A percentile compares a stretch with the other conserved stretches of the same genome.
Conservation (phyloP, 2,113 vertebrate species). For the Mus musculus region GRCm39 chr13:36892001-36892500, state of each 20-base stretch:
- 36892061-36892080: slow-evolving; percentile 54
- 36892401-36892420: background rate
- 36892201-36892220: background rate
- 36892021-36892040: slow-evolving; percentile 54
- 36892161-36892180: slow-evolving; percentile 62
- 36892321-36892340: slow-evolving; percentile 41
- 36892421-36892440: no score
- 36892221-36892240: slow-evolving; percentile 20
- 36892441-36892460: no score
- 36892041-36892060: slow-evolving; percentile 50
- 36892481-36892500: background rate
- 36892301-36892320: background rate
- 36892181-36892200: slow-evolving; percentile 63
- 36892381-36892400: background rate
- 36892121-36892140: slow-evolving; percentile 17
- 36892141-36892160: slow-evolving; percentile 49
- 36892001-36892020: slow-evolving; percentile 53
- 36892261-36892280: background rate
- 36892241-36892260: background rate
- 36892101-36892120: slow-evolving; percentile 61
- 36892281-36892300: background rate
- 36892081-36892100: slow-evolving; percentile 54
- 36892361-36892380: background rate
- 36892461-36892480: background rate
- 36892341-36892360: slow-evolving; percentile 30